A percentile compares a stretch with the other conserved stretches of the same genome.
Conservation (phyloP, 2,797 vertebrate species). For the Octomys mimax region DNA sequence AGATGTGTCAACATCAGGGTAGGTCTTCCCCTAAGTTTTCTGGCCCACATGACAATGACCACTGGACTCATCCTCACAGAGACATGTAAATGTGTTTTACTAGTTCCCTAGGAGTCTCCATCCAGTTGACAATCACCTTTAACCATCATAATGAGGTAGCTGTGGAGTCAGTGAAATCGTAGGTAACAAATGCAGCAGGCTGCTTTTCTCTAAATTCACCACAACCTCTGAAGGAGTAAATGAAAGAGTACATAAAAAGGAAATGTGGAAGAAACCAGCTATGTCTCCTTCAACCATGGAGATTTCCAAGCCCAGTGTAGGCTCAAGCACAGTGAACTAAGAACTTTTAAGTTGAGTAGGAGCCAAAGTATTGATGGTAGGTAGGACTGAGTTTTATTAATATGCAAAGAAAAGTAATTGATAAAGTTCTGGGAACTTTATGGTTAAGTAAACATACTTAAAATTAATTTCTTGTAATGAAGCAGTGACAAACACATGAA, state of each 20-base stretch:
- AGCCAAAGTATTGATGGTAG: not conserved
- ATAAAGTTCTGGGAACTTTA: not conserved
- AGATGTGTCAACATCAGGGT: not conserved
- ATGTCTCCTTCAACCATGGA: not conserved
- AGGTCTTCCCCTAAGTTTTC: not conserved
- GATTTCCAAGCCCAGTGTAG: not conserved
- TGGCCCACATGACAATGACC: not conserved
- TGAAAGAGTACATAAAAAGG: not conserved
- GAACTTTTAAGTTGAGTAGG: not conserved
- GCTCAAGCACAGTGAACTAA: not conserved
- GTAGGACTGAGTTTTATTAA: not conserved
- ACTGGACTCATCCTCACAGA: not conserved
- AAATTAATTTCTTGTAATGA: not conserved
- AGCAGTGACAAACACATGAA: not conserved
- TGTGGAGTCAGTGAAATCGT: not conserved
- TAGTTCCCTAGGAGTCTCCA: not conserved
- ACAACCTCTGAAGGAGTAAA: not conserved
- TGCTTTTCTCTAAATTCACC: not conserved
- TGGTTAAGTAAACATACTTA: not conserved
- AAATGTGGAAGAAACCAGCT: too few relatives aligned
- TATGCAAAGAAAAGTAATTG: not conserved
- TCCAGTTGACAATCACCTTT: not conserved
- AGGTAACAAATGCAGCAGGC: not conserved
- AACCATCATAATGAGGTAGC: not conserved
- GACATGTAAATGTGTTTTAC: not conserved